phyloP scores from a whole-genome alignment of 2,888 invertebrate species.

The Diaperis boleti region DNA sequence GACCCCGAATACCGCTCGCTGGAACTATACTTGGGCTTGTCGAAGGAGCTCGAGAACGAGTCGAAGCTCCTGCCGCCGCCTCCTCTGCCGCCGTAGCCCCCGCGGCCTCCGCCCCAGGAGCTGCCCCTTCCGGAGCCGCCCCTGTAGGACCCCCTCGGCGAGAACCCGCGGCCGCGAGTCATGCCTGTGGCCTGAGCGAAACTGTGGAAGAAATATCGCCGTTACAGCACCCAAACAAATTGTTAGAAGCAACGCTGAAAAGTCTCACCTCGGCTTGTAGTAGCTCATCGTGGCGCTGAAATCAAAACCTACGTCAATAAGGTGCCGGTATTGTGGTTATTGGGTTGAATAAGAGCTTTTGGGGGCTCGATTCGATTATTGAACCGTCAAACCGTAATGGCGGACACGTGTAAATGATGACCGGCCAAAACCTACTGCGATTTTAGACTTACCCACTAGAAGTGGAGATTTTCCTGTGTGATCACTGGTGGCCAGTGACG shows the following conservation, averaged over 20 bases:
- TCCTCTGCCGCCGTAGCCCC: constrained; percentile 42
- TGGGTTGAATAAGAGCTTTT: neutral
- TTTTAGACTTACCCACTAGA: constrained; percentile 1
- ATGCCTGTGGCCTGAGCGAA: constrained; percentile 48
- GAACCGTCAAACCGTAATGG: neutral
- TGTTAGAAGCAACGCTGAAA: neutral
- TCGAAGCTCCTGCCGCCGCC: constrained; percentile 45
- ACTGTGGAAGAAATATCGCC: too few relatives aligned
- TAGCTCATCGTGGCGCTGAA: constrained; percentile 61
- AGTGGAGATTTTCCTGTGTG: too few relatives aligned
- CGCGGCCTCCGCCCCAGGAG: constrained; percentile 42
- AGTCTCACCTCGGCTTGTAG: constrained; percentile 60
- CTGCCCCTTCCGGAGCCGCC: constrained; percentile 35
- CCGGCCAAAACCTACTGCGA: neutral
- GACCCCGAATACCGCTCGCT: constrained; percentile 58
- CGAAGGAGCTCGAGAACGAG: constrained; percentile 55
- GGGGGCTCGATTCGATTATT: neutral
- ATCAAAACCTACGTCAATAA: constrained; percentile 53
- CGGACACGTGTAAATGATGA: neutral
- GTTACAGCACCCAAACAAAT: too few relatives aligned
- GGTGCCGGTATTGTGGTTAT: neutral
- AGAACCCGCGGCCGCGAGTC: constrained; percentile 51
- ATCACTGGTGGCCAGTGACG: too few relatives aligned
- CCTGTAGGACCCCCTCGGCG: constrained; percentile 31
- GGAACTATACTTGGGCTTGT: constrained; percentile 58